Base-by-base conservation (phyloP, 2,888 invertebrate species). In the Eristalis pertinax region DNA sequence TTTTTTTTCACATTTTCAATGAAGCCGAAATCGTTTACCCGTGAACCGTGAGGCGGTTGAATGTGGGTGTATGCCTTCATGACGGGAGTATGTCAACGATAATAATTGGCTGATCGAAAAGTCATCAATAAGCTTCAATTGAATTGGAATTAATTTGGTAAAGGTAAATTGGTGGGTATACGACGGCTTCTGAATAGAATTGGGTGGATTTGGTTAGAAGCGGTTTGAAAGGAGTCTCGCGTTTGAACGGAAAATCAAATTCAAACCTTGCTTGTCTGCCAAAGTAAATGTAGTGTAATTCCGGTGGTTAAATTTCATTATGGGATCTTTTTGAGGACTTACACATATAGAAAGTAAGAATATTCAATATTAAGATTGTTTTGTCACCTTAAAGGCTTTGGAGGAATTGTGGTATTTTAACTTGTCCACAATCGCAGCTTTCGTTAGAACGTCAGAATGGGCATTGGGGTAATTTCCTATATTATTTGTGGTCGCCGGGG, bases 111-210 rank as follows among this genome's bases (percentile, higher is more conserved):
- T 68, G 80, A 35, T 76, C 50, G 76, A 67, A 76, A 79, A 76
- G 75, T 84, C 80, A 80, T 84, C 84, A 80, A 79, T 79, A 73
- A 79, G 73, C 65, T 67, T 73, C 79, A 84, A 84, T 84, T 80
- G 80, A 76, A 80, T 80, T 72, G 70, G 80, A 80, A 80, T 72
- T 76, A 67, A 84, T 80, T 84, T 76, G 41, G 75, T 41, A 35
- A 65, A 75, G 68, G 38, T 84, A 84, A 78, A 84, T 69, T 75
- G 74, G 65, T 43, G 43, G 35, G 26, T 43, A 19, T 26, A 13
- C 60, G 26, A 43, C 1, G 8, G 19, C 19, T 50, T 50, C 50
- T 68, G 41, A 43, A 60, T 62, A 8, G 62, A 29, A 56, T 74
- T 65, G 35, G 22, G 13, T 58, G 32, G 65, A 75, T 65, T 77